Conservation (phyloP, 2,888 invertebrate species). For the Coronaproctus castanopsis region DNA sequence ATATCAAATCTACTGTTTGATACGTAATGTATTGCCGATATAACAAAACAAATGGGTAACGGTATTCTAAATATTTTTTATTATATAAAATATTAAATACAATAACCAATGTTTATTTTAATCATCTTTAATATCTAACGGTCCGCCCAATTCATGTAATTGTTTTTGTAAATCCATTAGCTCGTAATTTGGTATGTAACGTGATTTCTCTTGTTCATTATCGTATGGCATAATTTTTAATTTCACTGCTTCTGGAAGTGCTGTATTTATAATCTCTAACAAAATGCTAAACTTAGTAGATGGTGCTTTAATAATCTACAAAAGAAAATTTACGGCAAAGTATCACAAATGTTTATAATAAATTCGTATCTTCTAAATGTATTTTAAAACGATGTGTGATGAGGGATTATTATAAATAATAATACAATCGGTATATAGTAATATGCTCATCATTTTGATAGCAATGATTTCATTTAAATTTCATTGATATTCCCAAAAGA, state of each 20-base stretch:
- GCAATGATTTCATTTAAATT: no score
- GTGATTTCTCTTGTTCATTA: slow-evolving; percentile 43
- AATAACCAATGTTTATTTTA: not conserved
- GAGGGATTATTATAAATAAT: no score
- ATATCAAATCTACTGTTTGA: no score
- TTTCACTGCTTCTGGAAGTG: slow-evolving; percentile 57
- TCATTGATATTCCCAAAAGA: no score
- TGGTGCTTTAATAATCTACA: slow-evolving; percentile 38
- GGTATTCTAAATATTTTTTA: not conserved
- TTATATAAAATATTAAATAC: not conserved
- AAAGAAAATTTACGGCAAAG: slow-evolving; percentile 13
- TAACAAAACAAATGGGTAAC: no score
- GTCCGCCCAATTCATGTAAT: slow-evolving; percentile 43
- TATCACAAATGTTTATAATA: no score
- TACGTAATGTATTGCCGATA: no score
- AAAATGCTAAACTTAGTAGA: slow-evolving; percentile 45
- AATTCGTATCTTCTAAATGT: no score
- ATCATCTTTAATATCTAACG: slow-evolving; percentile 18
- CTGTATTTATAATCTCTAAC: slow-evolving; percentile 48
- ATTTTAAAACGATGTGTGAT: no score
- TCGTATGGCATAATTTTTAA: slow-evolving; percentile 45
- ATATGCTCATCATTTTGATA: no score
- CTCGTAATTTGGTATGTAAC: slow-evolving; percentile 70
- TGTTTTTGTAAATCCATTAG: slow-evolving; percentile 51
- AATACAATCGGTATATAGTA: no score